These are phyloP conservation scores for Melinaea marsaeus DNA, from an alignment of 2,888 invertebrate species.

Conservation along the genomic window DNA sequence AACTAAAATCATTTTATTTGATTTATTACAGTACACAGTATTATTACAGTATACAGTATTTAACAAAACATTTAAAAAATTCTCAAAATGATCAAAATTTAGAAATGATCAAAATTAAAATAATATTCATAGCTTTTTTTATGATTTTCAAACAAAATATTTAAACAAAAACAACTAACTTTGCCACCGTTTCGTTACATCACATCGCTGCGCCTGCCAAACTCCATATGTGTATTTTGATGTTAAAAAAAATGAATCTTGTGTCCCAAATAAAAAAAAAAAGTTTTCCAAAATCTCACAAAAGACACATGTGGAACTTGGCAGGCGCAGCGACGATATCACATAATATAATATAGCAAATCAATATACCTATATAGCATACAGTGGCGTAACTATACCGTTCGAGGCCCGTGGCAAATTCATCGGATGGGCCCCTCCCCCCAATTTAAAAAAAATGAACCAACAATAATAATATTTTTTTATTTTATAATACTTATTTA, in stretches of 20 bases:
- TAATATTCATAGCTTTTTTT: slow-evolving; percentile 11
- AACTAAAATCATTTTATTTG: slow-evolving; percentile 15
- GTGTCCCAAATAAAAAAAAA: not conserved
- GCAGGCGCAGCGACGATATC: slow-evolving; percentile 6
- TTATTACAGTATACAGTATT: too few relatives aligned
- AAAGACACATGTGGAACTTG: slow-evolving; percentile 5
- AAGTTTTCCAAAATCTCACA: slow-evolving; percentile 11
- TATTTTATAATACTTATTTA: too few relatives aligned
- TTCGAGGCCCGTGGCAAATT: too few relatives aligned
- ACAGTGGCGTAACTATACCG: too few relatives aligned
- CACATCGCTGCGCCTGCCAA: slow-evolving; percentile 11
- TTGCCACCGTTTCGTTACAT: slow-evolving; percentile 11
- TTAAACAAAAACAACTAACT: slow-evolving; percentile 10
- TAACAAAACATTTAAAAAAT: slow-evolving; percentile 8
- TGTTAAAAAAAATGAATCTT: not conserved
- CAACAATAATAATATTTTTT: too few relatives aligned
- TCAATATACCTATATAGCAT: slow-evolving; percentile 10
- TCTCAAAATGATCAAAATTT: slow-evolving; percentile 1
- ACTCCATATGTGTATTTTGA: slow-evolving; percentile 10
- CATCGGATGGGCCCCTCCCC: too few relatives aligned
- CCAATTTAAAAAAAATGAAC: too few relatives aligned
- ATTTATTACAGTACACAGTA: too few relatives aligned
- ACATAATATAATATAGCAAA: slow-evolving; percentile 11
- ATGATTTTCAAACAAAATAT: not conserved
- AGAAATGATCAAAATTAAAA: slow-evolving; percentile 10